Evolutionary conservation across 2,797 vertebrate species (phyloP).

Genomic region (Crocidura indochinensis): DNA sequence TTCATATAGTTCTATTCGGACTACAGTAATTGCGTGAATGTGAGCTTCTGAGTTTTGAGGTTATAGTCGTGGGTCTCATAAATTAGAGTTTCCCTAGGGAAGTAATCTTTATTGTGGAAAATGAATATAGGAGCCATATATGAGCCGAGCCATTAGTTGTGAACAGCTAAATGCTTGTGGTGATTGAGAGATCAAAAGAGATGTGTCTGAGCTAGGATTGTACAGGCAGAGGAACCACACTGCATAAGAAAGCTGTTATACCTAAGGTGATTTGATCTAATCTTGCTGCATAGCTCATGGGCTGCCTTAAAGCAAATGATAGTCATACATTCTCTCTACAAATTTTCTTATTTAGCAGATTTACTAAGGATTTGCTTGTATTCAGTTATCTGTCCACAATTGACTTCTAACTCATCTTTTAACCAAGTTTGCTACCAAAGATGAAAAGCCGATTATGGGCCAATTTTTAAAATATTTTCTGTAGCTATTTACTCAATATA

Average conservation of each 20-base stretch:
- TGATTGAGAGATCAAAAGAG: background rate
- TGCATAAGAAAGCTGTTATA: accelerated
- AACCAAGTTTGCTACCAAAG: background rate
- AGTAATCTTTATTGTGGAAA: background rate
- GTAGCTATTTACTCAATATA: background rate
- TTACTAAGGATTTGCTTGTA: background rate
- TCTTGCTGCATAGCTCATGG: no score
- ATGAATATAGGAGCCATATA: background rate
- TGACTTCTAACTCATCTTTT: background rate
- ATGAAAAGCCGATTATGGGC: background rate
- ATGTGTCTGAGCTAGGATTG: no score
- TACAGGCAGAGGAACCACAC: accelerated
- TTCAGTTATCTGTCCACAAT: background rate
- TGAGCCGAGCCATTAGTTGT: background rate
- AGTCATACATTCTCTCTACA: background rate
- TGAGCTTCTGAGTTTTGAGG: background rate
- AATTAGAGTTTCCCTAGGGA: background rate
- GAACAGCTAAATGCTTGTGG: background rate
- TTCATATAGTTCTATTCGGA: background rate
- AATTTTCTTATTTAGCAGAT: background rate
- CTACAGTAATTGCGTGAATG: background rate
- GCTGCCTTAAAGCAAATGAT: accelerated
- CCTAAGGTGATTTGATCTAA: accelerated
- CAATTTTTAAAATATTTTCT: background rate
- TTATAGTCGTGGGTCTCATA: background rate